Conservation (phyloP, 2,113 vertebrate species). For the Circaetus cinerascens region DNA sequence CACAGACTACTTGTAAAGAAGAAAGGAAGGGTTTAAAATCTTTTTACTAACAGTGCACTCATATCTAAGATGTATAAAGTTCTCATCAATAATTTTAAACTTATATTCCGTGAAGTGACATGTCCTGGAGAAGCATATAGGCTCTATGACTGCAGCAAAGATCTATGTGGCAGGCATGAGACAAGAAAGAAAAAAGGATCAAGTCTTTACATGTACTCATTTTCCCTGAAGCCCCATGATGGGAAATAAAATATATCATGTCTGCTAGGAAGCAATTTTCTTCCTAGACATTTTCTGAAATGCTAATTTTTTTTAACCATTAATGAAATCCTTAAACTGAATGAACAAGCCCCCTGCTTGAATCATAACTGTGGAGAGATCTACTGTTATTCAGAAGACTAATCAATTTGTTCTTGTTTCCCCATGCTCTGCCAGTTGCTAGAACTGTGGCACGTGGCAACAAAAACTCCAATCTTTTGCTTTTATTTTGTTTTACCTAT, state of each 20-base stretch:
- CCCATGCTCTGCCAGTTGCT: not conserved
- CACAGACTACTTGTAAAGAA: not conserved
- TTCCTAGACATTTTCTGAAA: not conserved
- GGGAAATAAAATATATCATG: not conserved
- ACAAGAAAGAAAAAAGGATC: not conserved
- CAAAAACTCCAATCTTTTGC: not conserved
- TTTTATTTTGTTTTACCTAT: not conserved
- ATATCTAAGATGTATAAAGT: not conserved
- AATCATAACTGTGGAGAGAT: not conserved
- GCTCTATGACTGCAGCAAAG: not conserved
- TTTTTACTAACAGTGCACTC: not conserved
- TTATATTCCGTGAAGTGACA: not conserved
- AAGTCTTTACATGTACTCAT: not conserved
- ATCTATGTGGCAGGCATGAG: not conserved
- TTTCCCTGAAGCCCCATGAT: not conserved
- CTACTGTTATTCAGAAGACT: not conserved
- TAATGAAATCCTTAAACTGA: not conserved
- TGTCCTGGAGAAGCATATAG: not conserved
- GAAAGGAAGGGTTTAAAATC: not conserved
- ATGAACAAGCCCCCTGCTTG: not conserved
- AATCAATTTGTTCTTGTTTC: not conserved
- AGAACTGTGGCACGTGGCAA: not conserved
- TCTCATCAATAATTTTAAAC: not conserved
- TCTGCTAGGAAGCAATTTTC: not conserved
- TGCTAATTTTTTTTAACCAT: not conserved